Base-by-base conservation (phyloP, 64 coral and sea anemone genomes). In the Pocillopora damicornis region DNA sequence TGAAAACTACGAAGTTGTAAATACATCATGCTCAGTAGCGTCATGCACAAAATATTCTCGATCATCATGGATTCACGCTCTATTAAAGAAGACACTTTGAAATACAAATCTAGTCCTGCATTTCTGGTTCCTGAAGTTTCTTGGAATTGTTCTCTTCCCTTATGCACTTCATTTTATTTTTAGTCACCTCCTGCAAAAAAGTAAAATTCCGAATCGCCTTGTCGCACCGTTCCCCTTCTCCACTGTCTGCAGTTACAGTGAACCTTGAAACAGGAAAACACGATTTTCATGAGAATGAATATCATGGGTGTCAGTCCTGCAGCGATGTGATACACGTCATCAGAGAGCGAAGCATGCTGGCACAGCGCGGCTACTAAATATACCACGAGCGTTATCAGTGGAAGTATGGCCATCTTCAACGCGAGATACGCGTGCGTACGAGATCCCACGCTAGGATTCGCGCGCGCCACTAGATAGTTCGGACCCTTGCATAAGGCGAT, bases 251-350 rank as follows among this genome's bases (percentile, higher is more conserved):
- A 85, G 38, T 13, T 37, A 67, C 30, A 20, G 61, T 16, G 62
- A 17, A 10, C 63, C 64, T 37, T 16, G 65, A 35, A 85, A 25
- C 65, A 85, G 18, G 81, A 85, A 38, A 85, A 85, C 9, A 85
- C 38, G 57, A 94, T 77, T 63, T 98, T 98, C 74, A 98, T 76
- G 81, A 98, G 15, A 20, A 98, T 78, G 51, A 98, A 98, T 7
- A 94, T 71, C 45, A 98, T 36, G 37, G 96, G 96, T n/a, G 96
- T 98, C 17, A 88, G 81, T 5, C 91, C 80, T 23, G 92, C 87
- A 26, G 72, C 56, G 64, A 93, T 82, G 86, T 95, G 89, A 35
- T 95, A 99, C 66, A 92, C 74, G 17, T 93, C 22, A 82, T 88
- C 88, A 15, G 93, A 78, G 2, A 26, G 45, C 17, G 81, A 85